Conservation (phyloP, 2,797 vertebrate genomes). For the Spheniscus humboldti region DNA sequence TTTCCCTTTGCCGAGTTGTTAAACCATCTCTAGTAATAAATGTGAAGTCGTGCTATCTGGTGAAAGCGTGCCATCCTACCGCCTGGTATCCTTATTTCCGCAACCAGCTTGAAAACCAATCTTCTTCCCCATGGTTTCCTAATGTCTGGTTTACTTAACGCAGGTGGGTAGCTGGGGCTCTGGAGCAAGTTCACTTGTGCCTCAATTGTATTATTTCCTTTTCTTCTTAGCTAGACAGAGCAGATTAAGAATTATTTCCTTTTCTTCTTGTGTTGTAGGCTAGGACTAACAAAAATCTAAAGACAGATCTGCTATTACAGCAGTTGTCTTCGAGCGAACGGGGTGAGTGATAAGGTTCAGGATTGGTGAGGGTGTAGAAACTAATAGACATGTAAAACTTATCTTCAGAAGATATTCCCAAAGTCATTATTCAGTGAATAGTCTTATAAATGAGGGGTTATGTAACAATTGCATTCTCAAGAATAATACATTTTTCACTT, state of each 20-base stretch:
- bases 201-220: not conserved
- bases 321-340: not conserved
- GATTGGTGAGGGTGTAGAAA: not conserved
- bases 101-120: not conserved
- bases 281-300: not conserved
- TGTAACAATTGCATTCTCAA: not conserved
- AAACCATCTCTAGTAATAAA: not conserved
- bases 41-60: not conserved
- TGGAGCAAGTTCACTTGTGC: not conserved
- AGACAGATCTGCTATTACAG: not conserved
- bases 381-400: not conserved
- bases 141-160: not conserved
- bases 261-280: not conserved
- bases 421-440: slow-evolving; percentile 25
- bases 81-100: not conserved
- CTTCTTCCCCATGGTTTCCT: not conserved
- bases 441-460: slow-evolving; percentile 1
- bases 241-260: not conserved
- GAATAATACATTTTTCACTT: not conserved
- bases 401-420: not conserved
- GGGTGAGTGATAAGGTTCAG: not conserved
- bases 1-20: not conserved
- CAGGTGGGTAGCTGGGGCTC: not conserved
- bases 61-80: not conserved
- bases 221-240: not conserved